Conservation (phyloP, 1,140 invertebrate genomes). For the Caenorhabditis tropicalis region DNA sequence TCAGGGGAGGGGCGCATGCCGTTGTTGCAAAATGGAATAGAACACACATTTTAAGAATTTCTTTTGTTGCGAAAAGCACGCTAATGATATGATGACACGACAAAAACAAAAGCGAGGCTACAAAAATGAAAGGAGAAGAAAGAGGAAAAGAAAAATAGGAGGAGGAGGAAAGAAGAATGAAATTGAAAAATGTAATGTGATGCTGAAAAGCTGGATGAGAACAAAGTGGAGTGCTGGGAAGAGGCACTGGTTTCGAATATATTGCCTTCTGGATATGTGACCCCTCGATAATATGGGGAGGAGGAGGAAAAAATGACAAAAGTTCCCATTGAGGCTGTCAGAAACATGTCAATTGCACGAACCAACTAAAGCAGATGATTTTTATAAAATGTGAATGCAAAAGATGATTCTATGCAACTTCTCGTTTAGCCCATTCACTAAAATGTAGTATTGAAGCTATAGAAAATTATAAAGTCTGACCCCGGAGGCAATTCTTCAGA, state of each 20-base stretch:
- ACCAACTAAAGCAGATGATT: background rate
- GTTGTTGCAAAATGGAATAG: background rate
- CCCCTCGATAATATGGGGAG: background rate
- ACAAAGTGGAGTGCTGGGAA: conserved; percentile 41
- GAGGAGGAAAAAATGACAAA: background rate
- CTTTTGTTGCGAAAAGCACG: too few species aligned
- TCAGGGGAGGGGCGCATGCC: background rate
- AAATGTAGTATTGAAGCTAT: too few species aligned
- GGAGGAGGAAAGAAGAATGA: background rate
- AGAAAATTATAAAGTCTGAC: too few species aligned
- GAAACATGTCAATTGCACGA: background rate
- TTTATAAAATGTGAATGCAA: background rate
- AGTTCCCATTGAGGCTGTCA: background rate
- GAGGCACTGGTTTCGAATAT: conserved; percentile 20
- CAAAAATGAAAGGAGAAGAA: background rate
- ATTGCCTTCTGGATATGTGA: conserved; percentile 2
- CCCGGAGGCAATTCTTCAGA: background rate
- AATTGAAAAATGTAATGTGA: conserved; percentile 38
- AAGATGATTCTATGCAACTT: too few species aligned
- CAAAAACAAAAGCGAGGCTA: background rate
- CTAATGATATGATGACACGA: background rate
- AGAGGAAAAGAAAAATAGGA: background rate
- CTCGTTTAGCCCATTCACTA: too few species aligned
- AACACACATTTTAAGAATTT: too few species aligned
- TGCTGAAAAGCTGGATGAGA: conserved; percentile 44